A percentile compares a stretch with the other conserved stretches of the same genome.
Evolutionary conservation across 35 echinoderm and acorn worm species (phyloP).

Genomic region (Chiridota heheva): DNA sequence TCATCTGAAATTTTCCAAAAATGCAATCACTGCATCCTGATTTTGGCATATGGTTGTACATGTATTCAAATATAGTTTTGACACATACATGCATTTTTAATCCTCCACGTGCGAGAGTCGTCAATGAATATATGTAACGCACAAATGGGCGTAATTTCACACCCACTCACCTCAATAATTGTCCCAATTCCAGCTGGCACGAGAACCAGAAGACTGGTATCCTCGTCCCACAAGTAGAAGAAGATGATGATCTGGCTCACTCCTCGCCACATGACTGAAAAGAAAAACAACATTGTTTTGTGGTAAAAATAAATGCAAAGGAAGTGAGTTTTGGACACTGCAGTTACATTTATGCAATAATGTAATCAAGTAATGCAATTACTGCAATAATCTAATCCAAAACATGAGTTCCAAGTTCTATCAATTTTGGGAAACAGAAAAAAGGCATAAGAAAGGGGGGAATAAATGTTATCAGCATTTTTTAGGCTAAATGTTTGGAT

Average conservation of each 20-base stretch:
- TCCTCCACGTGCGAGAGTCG: too few relatives aligned
- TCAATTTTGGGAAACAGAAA: too few relatives aligned
- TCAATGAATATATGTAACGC: too few relatives aligned
- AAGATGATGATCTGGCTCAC: constrained; percentile 92
- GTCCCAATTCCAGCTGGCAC: constrained; percentile 94
- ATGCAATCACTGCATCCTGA: too few relatives aligned
- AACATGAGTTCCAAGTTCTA: background rate
- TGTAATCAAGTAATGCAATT: background rate
- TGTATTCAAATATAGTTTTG: too few relatives aligned
- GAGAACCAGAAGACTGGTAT: constrained; percentile 82
- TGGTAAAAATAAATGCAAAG: constrained; percentile 1
- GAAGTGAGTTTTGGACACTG: background rate
- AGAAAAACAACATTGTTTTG: background rate
- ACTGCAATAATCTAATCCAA: background rate
- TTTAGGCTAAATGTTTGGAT: too few relatives aligned
- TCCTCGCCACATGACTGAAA: constrained; percentile 80
- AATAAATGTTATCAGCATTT: too few relatives aligned
- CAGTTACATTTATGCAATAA: background rate
- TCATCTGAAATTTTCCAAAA: too few relatives aligned
- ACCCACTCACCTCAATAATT: constrained; percentile 89
- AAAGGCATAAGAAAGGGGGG: too few relatives aligned
- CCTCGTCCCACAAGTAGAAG: constrained; percentile 79
- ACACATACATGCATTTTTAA: too few relatives aligned
- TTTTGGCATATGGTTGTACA: too few relatives aligned
- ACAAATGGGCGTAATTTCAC: too few relatives aligned